Base-by-base conservation (phyloP, 2,113 vertebrate genomes). In the Varanus komodoensis region DNA sequence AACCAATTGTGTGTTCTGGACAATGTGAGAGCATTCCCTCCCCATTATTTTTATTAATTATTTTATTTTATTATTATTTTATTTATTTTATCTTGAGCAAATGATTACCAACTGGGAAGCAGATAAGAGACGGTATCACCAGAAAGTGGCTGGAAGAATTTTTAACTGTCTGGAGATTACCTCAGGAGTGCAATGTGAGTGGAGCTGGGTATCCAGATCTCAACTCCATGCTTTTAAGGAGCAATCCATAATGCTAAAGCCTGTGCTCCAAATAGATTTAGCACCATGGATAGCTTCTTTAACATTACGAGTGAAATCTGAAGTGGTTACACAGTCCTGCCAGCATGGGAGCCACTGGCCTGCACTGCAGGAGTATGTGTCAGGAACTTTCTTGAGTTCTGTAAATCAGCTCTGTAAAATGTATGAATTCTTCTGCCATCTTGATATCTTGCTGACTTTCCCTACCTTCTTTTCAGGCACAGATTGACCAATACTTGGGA, bases 401-500 rank as follows among this genome's bases (percentile, higher is more conserved):
- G 57, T 3, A 50, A 34, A 68, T 8, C 61, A 52, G 29, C 57
- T 68, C 23, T 69, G n/a, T 67, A 61, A 84, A 21, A 89, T 73
- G 11, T 82, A 82, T 82, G n/a, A 14, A 89, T 54, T 57, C 84
- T 44, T 0, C 44, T 91, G 32, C 48, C 38, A 79, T 75, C 3
- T 71, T 50, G 32, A 8, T 32, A 8, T 48, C 84, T 67, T 92
- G 0, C 34, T 93, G 75, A 93, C 84, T 80, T 77, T 83, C 54
- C 34, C 8, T 23, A 21, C 34, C 50, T 71, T 96, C 90, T 95
- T 79, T 91, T 9, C 95, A 99, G 99, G 98, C 98, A 96, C 99
- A 99, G 97, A 98, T 99, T 93, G 99, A 99, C 97, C 99, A 99
- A 86, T 99, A 99, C 80, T 97, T 99, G 97, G 99, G 98, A 95